Evolutionary conservation across 2,113 vertebrate species (phyloP), one percentile per base, ranked within the genome.

Genomic region (Carassius carassius): DNA sequence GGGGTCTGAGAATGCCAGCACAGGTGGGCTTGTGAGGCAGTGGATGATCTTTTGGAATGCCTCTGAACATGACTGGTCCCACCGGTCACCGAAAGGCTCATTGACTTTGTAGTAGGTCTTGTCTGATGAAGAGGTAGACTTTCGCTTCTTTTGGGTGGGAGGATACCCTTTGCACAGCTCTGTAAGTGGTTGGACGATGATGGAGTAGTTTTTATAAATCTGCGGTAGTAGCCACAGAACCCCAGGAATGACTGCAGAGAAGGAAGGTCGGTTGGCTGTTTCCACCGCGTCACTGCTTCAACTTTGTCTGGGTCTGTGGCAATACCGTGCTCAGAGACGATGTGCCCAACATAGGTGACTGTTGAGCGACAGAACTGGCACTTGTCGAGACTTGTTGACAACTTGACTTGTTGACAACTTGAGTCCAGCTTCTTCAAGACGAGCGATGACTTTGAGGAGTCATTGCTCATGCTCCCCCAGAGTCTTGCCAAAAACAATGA

Each of bases 81-180:
- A 83, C 51, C 82, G 51, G 5, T 83, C 54, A n/a, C 81, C 81
- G n/a, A 83, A 83, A 35, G 47, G 81, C 65, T 83, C 81, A 29
- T 32, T 72, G 1, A 37, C 21, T 60, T 83, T 76, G 3, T 60
- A 58, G 32, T 83, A 83, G 29, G 29, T 60, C 10, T 83, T 83
- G 12, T 63, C 70, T 56, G 72, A 7, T 75, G 21, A 6, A 49
- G 19, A 56, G 32, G 23, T n/a, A 8, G n/a, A 44, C 56, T 60
- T 35, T 17, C 25, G 56, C 1, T 44, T 41, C 73, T 75, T 83
- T n/a, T 75, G 70, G 44, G 82, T 83, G 3, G 70, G 82, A 44
- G 70, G 51, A 47, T 75, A 83, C 0, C 82, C 82, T 60, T 83
- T 83, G 51, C 49, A 74, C 35, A 83, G 49, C 35, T 83, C 67